Base-by-base conservation (phyloP, 2,888 invertebrate genomes). In the Uloborus plumipes region DNA sequence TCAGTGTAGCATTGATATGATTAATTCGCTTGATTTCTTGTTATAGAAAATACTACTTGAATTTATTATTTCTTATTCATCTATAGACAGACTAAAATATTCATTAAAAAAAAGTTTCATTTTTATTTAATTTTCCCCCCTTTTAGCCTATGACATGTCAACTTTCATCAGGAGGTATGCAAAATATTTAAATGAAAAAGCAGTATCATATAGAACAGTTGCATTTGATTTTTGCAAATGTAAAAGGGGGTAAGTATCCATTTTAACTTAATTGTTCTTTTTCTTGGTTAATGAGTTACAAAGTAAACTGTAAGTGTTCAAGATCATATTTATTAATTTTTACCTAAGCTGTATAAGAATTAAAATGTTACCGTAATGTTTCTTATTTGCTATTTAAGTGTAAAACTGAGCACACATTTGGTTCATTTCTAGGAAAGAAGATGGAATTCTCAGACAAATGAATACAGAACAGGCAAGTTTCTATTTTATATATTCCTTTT, bases 161-260 rank as follows among this genome's bases (percentile, higher is more conserved):
- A 98, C 98, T 87, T 99, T 98, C 91, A 99, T 99, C 89, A 92
- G 99, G 89, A 93, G 98, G 87, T 99, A 99, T 91, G 98, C 99
- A 89, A 97, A 97, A 91, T 99, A 99, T 92, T 92, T 99, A 89
- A 99, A 99, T 90, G 99, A 99, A 91, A 99, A 99, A 91, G 98
- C 99, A 72, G 92, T 97, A 87, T 98, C 99, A 15, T 99, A 99
- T 92, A 93, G 99, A 90, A 94, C 95, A 81, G 98, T 99, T 88
- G 99, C 99, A 86, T 99, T 99, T 90, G 99, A 99, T 91, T 99
- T 99, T 92, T 99, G 99, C 92, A 99, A 99, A 93, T 97, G 99
- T 73, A 99, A 99, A 91, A 92, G 99, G 89, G 99, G 99, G 96
- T 98, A 91, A 92, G 92, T 89, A n/a, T 72, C n/a, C n/a, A 11